phyloP scores from a whole-genome alignment of 2,888 invertebrate genomes.

The Bellardia pandia region DNA sequence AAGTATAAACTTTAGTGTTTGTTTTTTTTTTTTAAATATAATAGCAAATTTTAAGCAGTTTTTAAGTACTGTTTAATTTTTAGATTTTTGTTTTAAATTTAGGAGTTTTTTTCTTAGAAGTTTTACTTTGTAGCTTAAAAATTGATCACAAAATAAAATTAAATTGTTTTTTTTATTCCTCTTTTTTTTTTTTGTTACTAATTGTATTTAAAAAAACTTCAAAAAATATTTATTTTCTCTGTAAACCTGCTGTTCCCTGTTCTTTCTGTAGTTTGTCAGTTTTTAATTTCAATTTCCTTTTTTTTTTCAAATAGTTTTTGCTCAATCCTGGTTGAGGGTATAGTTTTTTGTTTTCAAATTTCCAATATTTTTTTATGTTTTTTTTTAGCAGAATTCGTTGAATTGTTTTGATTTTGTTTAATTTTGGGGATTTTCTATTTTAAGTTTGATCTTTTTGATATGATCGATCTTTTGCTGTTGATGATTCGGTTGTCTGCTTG shows the following conservation, averaged over 20 bases:
- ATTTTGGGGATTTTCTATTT: slow-evolving; percentile 26
- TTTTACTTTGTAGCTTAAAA: slow-evolving; percentile 71
- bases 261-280: slow-evolving; percentile 56
- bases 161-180: slow-evolving; percentile 47
- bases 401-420: slow-evolving; percentile 36
- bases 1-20: slow-evolving; percentile 49
- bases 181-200: slow-evolving; percentile 46
- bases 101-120: slow-evolving; percentile 64
- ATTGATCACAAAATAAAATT: slow-evolving; percentile 74
- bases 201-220: slow-evolving; percentile 70
- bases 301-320: background rate
- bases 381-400: slow-evolving; percentile 47
- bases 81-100: slow-evolving; percentile 57
- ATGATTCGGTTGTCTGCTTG: slow-evolving; percentile 1
- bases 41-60: slow-evolving; percentile 64
- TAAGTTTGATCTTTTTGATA: slow-evolving; percentile 59
- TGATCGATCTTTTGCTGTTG: slow-evolving; percentile 45
- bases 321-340: slow-evolving; percentile 16
- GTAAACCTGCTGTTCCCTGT: slow-evolving; percentile 72
- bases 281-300: slow-evolving; percentile 60
- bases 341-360: background rate
- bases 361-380: slow-evolving; percentile 16
- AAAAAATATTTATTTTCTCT: slow-evolving; percentile 73
- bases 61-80: slow-evolving; percentile 57
- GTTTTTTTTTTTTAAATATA: slow-evolving; percentile 25